Evolutionary conservation across 1,140 invertebrate genomes (phyloP), one percentile per base, ranked within the genome.

Genomic region (Drusus annulatus): DNA sequence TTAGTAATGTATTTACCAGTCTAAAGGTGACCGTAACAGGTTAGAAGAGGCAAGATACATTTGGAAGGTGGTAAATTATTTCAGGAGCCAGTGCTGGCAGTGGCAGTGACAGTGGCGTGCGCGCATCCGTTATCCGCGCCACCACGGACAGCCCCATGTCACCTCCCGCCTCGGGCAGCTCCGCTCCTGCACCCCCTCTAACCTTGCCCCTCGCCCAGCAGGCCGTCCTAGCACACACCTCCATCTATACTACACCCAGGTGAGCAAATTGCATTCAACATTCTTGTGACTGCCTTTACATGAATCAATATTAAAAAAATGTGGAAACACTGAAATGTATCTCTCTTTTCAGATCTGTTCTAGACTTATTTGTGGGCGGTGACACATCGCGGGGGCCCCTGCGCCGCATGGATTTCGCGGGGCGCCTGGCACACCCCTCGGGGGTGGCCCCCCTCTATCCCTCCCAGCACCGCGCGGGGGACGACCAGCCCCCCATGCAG

Each of bases 141-240:
- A 95, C 94, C 1, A 95, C 95, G 0, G 95, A 97, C 85, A 95
- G 95, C 0, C 95, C 95, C 0, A 93, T 96, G 88, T 95, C 94
- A 1, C 94, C 95, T 0, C 94, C 94, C 6, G 89, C 25, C 84
- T 80, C 75, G 81, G 84, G 8, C 83, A 65, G 68, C 45, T 25
- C 78, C 82, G 4, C 86, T 84, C 78, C 84, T 81, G 80, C 84
- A 25, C 74, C 76, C 45, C 16, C 68, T 36, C 76, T 76, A 19
- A 51, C 76, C 13, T 65, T 71, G 31, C 73, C 68, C 51, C 76
- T 76, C 17, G 56, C 76, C 13, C 77, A 79, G 31, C 73, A 15
- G 58, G 31, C 21, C 10, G 51, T 56, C 10, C n/a, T 69, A 1
- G 8, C 79, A 10, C 80, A 83, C 75, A 81, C 80, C 16, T 84